Evolutionary conservation across 2,797 vertebrate genomes (phyloP).

Genomic region (Alca torda): DNA sequence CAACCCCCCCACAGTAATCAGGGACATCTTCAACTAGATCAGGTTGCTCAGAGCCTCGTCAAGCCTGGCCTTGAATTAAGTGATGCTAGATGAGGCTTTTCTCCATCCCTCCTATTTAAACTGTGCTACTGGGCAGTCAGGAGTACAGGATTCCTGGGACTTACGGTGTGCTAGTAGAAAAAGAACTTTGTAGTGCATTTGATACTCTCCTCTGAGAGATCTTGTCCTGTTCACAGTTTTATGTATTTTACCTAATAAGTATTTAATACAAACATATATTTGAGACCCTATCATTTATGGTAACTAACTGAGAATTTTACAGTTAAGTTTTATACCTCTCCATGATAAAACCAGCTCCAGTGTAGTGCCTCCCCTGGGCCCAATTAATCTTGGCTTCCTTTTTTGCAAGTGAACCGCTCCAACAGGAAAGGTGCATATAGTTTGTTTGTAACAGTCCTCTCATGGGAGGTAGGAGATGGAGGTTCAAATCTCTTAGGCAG

Average conservation of each 20-base stretch:
- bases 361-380: not conserved
- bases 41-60: too few species aligned
- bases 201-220: not conserved
- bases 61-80: too few species aligned
- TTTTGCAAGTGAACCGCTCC: not conserved
- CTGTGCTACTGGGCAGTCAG: not conserved
- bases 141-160: not conserved
- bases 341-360: not conserved
- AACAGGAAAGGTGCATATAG: not conserved
- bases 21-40: too few species aligned
- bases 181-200: not conserved
- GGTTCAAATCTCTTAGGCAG: not conserved
- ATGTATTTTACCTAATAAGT: not conserved
- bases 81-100: not conserved
- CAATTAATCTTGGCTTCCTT: constrained; percentile 20
- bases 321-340: not conserved
- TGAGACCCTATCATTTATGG: not conserved
- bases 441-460: constrained; percentile 5
- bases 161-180: not conserved
- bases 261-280: not conserved
- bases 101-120: not conserved
- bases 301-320: not conserved
- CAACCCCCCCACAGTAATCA: too few species aligned
- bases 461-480: not conserved
- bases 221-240: not conserved